A percentile compares a stretch with the other conserved stretches of the same genome.
These are phyloP conservation scores for Drosophila gaucha DNA, from an alignment of 2,888 invertebrate species.

Conservation along the genomic window DNA sequence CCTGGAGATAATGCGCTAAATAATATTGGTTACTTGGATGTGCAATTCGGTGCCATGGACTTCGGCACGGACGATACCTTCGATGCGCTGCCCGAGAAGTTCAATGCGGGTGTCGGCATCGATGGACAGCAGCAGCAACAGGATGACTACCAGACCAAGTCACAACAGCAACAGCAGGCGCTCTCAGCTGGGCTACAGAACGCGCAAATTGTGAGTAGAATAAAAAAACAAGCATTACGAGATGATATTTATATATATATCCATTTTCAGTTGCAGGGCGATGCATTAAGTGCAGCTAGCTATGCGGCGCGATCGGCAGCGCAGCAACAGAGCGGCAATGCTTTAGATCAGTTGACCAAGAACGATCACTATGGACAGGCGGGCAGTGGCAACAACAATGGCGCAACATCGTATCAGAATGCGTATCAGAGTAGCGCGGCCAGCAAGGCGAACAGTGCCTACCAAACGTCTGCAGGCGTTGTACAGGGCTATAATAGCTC, in stretches of 20 bases:
- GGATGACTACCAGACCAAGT: slow-evolving; percentile 83
- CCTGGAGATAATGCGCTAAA: slow-evolving; percentile 92
- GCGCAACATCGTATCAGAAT: slow-evolving; percentile 78
- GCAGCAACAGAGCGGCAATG: slow-evolving; percentile 74
- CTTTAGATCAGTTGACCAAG: slow-evolving; percentile 83
- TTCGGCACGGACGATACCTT: slow-evolving; percentile 86
- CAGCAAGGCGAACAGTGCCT: slow-evolving; percentile 80
- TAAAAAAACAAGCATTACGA: not conserved
- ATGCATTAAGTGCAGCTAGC: slow-evolving; percentile 78
- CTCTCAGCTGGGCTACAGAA: slow-evolving; percentile 81
- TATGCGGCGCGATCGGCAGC: slow-evolving; percentile 81
- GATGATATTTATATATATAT: not conserved
- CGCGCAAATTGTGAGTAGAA: slow-evolving; percentile 82
- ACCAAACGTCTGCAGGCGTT: slow-evolving; percentile 79
- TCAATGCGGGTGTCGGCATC: slow-evolving; percentile 81
- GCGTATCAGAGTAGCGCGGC: slow-evolving; percentile 82
- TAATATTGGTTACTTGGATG: slow-evolving; percentile 92
- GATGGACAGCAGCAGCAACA: slow-evolving; percentile 81
- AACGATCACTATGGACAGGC: slow-evolving; percentile 84
- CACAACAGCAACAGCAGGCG: slow-evolving; percentile 77
- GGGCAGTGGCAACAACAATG: slow-evolving; percentile 71
- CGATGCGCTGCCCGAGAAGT: slow-evolving; percentile 84
- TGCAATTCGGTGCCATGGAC: slow-evolving; percentile 96
- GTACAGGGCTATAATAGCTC: slow-evolving; percentile 83
- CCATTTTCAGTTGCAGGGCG: slow-evolving; percentile 64